Evolutionary conservation across 2,797 vertebrate species (phyloP).

Genomic region (Strix occidentalis): DNA sequence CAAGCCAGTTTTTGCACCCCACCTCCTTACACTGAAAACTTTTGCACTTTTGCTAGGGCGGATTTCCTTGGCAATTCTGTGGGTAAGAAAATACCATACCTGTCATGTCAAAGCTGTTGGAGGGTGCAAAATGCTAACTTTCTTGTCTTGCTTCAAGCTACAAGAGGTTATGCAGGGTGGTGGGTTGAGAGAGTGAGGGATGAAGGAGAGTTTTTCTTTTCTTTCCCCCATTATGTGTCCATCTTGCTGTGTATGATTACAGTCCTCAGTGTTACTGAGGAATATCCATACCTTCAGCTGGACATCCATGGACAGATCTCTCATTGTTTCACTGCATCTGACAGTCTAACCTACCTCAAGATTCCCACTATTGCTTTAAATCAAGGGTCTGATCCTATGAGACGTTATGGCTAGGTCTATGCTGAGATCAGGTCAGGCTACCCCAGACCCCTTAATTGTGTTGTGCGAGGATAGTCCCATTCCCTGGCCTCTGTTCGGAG

Average conservation of each 20-base stretch:
- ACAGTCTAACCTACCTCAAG: not conserved
- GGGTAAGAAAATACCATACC: constrained; percentile 68
- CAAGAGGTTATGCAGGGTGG: not conserved
- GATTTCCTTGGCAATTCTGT: constrained; percentile 63
- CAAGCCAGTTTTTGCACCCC: constrained; percentile 55
- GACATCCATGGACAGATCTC: not conserved
- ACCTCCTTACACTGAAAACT: constrained; percentile 58
- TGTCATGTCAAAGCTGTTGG: constrained; percentile 62
- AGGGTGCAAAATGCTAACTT: constrained; percentile 40
- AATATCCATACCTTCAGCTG: not conserved
- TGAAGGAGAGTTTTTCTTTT: not conserved
- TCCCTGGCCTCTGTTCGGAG: not conserved
- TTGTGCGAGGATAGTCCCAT: not conserved
- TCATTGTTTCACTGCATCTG: not conserved
- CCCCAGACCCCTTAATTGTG: accelerated
- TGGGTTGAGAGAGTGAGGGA: not conserved
- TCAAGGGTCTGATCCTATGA: not conserved
- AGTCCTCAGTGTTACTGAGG: not conserved
- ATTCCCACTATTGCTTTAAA: not conserved
- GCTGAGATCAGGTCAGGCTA: not conserved
- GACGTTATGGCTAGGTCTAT: accelerated
- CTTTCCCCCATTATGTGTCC: not conserved
- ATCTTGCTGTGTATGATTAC: not conserved
- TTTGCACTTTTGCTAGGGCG: constrained; percentile 55
- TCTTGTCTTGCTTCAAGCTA: constrained; percentile 43